phyloP scores from a whole-genome alignment of 2,113 vertebrate genomes.

The Eulemur rufifrons region DNA sequence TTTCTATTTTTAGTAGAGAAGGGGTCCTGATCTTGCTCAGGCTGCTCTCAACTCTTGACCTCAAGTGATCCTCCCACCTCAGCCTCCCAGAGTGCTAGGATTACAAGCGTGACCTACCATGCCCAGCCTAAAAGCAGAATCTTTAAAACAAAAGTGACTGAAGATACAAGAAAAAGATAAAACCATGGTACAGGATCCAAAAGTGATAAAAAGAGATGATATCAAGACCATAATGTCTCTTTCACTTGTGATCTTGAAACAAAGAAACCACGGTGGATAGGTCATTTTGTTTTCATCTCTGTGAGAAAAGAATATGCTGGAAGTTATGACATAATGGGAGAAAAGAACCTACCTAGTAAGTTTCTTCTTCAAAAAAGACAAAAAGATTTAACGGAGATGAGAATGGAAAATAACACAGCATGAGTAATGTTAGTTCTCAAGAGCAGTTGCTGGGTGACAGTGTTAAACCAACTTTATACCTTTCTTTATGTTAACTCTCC shows the following conservation, averaged over 20 bases:
- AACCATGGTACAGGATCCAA: not conserved
- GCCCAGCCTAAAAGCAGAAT: too few species aligned
- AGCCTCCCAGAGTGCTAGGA: too few species aligned
- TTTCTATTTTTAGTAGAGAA: too few species aligned
- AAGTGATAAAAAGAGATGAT: not conserved
- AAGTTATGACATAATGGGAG: not conserved
- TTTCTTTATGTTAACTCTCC: not conserved
- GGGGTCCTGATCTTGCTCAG: too few species aligned
- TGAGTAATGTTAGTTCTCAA: not conserved
- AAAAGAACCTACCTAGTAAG: not conserved
- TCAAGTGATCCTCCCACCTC: too few species aligned
- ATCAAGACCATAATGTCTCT: not conserved
- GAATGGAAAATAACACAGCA: not conserved
- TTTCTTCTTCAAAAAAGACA: not conserved
- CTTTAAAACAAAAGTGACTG: not conserved
- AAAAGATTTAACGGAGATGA: not conserved
- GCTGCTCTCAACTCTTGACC: too few species aligned
- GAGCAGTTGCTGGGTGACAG: not conserved
- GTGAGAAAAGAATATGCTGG: not conserved
- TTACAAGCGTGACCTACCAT: too few species aligned
- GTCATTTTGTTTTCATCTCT: not conserved
- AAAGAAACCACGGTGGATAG: not conserved
- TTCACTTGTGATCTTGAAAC: not conserved
- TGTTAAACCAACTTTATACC: not conserved
- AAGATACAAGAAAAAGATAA: constrained; percentile 28